phyloP scores from a whole-genome alignment of 2,113 vertebrate genomes.

The Caranx melampygus region DNA sequence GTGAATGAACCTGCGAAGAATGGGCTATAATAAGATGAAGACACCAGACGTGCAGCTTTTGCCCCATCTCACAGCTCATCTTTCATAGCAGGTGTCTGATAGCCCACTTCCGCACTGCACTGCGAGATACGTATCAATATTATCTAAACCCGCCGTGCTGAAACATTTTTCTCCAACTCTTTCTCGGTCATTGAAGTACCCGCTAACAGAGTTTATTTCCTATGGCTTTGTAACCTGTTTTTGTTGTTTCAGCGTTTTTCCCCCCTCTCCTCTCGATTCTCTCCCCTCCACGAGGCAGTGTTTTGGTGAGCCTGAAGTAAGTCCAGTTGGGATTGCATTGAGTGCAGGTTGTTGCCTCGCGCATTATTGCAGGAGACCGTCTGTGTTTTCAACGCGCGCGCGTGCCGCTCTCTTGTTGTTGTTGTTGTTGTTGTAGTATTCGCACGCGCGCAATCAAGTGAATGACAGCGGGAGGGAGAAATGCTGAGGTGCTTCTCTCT shows the following conservation, averaged over 20 bases:
- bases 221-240: neutral
- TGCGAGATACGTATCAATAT: neutral
- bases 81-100: slow-evolving; percentile 73
- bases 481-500: slow-evolving; percentile 10
- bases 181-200: neutral
- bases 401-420: neutral
- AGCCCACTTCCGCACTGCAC: slow-evolving; percentile 71
- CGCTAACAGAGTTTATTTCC: neutral
- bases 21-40: neutral
- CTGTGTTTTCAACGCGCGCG: neutral
- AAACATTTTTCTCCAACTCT: neutral
- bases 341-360: slow-evolving; percentile 43
- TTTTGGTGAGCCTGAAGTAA: slow-evolving; percentile 45
- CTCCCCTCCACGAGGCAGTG: neutral
- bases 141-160: neutral
- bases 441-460: neutral
- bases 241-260: neutral
- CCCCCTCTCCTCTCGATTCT: neutral
- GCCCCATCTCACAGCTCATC: slow-evolving; percentile 36
- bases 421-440: slow-evolving; percentile 11
- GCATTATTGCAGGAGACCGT: neutral
- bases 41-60: neutral
- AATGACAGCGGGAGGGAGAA: slow-evolving; percentile 24
- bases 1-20: neutral
- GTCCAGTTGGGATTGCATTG: neutral